Evolutionary conservation across 2,797 vertebrate genomes (phyloP).

Genomic region (Poeciliopsis paucimaculata): DNA sequence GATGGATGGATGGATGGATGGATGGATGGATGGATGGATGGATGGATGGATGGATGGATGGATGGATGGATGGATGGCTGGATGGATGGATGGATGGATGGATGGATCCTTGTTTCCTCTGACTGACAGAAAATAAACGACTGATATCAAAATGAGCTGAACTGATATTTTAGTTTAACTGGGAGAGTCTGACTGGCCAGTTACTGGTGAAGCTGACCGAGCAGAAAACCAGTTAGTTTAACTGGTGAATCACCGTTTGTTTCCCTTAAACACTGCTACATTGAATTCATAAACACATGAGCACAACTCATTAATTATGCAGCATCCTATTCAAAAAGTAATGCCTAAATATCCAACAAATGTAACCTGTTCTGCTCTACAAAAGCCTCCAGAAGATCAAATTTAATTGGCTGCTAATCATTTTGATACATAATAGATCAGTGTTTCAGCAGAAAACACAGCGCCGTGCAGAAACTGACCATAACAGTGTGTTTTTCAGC

Average conservation of each 20-base stretch:
- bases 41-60: background rate
- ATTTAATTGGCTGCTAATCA: conserved; percentile 62
- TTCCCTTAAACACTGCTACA: background rate
- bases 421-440: background rate
- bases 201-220: background rate
- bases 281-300: background rate
- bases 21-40: too few relatives aligned
- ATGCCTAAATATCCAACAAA: background rate
- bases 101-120: background rate
- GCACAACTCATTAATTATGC: background rate
- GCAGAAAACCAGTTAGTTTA: background rate
- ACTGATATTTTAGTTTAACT: background rate
- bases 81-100: background rate
- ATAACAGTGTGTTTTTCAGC: conserved; percentile 21
- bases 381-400: background rate
- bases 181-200: background rate
- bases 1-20: too few relatives aligned
- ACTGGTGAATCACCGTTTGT: background rate
- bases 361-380: background rate
- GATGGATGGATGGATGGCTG: background rate
- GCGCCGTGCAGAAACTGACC: background rate
- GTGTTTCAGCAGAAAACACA: background rate
- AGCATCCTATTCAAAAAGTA: background rate
- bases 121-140: background rate
- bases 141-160: background rate